Conservation (phyloP, 92 coral and sea anemone genomes). For the Desmophyllum pertusum region DNA sequence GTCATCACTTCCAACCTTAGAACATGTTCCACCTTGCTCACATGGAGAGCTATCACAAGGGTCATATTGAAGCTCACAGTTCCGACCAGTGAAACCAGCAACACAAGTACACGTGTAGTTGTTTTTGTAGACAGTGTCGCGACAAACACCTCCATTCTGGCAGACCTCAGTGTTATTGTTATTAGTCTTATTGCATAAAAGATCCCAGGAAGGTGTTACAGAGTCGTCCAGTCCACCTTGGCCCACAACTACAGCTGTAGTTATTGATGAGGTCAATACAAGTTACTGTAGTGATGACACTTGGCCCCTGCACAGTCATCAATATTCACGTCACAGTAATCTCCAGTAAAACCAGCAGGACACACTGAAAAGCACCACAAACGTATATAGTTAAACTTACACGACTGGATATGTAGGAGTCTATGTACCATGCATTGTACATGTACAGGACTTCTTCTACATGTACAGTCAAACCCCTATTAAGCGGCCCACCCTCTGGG, state of each 20-base stretch:
- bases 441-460: no score
- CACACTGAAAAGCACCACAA: slow-evolving; percentile 62
- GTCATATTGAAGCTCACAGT: slow-evolving; percentile 60
- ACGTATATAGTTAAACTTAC: no score
- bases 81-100: slow-evolving; percentile 77
- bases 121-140: slow-evolving; percentile 65
- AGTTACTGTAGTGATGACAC: slow-evolving; percentile 80
- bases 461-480: no score
- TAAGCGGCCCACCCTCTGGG: no score
- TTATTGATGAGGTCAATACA: slow-evolving; percentile 78
- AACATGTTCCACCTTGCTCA: slow-evolving; percentile 76
- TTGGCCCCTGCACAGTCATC: slow-evolving; percentile 67
- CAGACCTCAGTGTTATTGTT: slow-evolving; percentile 52
- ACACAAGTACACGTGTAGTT: slow-evolving; percentile 90
- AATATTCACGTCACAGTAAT: slow-evolving; percentile 89
- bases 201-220: slow-evolving; percentile 75
- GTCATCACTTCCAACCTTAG: slow-evolving; percentile 23
- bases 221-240: slow-evolving; percentile 74
- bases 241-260: slow-evolving; percentile 88
- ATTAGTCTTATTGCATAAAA: slow-evolving; percentile 55
- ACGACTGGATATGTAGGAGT: no score
- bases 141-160: slow-evolving; percentile 78
- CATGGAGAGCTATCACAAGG: slow-evolving; percentile 85
- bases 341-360: slow-evolving; percentile 84
- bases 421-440: no score